phyloP scores from a whole-genome alignment of 2,113 vertebrate genomes.

The Hoplias malabaricus region DNA sequence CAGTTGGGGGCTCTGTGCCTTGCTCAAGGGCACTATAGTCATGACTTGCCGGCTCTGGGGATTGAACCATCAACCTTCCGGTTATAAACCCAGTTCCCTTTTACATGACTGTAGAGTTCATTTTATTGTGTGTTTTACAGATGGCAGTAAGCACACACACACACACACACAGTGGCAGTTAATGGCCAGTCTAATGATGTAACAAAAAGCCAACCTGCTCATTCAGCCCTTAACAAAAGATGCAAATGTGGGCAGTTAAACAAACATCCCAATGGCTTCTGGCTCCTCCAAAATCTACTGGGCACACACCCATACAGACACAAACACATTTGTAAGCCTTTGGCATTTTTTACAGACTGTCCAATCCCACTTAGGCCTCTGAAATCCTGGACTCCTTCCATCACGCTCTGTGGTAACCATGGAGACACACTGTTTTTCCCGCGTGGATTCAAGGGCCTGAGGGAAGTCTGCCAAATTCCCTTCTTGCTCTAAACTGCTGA shows the following conservation, averaged over 20 bases:
- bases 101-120: no score
- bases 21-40: no score
- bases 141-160: no score
- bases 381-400: conserved; percentile 35
- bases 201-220: no score
- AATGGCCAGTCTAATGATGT: no score
- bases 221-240: no score
- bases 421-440: not conserved
- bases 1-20: no score
- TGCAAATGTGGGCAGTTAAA: not conserved
- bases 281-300: not conserved
- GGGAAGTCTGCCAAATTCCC: conserved; percentile 11
- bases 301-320: conserved; percentile 19
- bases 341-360: conserved; percentile 39
- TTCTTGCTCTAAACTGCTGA: not conserved
- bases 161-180: no score
- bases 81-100: no score
- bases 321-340: conserved; percentile 4
- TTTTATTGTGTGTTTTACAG: no score
- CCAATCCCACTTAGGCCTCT: conserved; percentile 19
- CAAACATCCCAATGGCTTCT: not conserved
- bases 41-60: no score
- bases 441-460: not conserved
- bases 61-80: no score
- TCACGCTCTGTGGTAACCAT: conserved; percentile 22